Evolutionary conservation across 2,113 vertebrate genomes (phyloP).

Genomic region (Apistogramma diplotaenia): DNA sequence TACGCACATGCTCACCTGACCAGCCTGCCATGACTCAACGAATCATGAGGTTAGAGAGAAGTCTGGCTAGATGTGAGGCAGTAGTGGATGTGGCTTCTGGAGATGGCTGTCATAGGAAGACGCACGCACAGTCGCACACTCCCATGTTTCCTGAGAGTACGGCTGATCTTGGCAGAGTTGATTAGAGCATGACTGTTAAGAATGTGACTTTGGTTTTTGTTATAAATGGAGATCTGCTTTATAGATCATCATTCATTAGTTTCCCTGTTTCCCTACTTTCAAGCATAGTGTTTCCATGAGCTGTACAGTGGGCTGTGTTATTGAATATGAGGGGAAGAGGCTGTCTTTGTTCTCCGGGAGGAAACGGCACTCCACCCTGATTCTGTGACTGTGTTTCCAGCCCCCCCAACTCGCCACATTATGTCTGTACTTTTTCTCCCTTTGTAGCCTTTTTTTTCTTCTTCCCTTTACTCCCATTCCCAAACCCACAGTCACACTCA

Average conservation of each 20-base stretch:
- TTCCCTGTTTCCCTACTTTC: not conserved
- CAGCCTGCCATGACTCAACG: conserved; percentile 28
- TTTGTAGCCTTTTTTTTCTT: conserved; percentile 40
- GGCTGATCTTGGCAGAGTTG: conserved; percentile 53
- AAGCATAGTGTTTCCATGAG: conserved; percentile 1
- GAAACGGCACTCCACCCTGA: conserved; percentile 44
- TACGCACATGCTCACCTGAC: conserved; percentile 55
- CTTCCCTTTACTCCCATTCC: conserved; percentile 37
- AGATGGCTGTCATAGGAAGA: conserved; percentile 27
- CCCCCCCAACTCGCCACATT: not conserved
- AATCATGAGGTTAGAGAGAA: conserved; percentile 46
- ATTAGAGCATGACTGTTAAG: conserved; percentile 2
- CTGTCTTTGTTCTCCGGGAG: conserved; percentile 67
- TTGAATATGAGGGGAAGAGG: conserved; percentile 62
- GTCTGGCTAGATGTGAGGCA: conserved; percentile 26
- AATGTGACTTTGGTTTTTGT: not conserved
- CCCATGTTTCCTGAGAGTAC: conserved; percentile 56
- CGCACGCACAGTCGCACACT: not conserved
- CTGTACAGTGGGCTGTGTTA: conserved; percentile 35
- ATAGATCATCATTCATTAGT: not conserved
- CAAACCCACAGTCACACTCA: conserved; percentile 32
- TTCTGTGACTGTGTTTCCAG: conserved; percentile 66
- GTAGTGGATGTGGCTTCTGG: conserved; percentile 40
- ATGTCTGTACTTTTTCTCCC: conserved; percentile 46
- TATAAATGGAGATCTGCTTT: not conserved